Base-by-base conservation (phyloP, 1,140 invertebrate genomes). In the Drosophila ercepeae region DNA sequence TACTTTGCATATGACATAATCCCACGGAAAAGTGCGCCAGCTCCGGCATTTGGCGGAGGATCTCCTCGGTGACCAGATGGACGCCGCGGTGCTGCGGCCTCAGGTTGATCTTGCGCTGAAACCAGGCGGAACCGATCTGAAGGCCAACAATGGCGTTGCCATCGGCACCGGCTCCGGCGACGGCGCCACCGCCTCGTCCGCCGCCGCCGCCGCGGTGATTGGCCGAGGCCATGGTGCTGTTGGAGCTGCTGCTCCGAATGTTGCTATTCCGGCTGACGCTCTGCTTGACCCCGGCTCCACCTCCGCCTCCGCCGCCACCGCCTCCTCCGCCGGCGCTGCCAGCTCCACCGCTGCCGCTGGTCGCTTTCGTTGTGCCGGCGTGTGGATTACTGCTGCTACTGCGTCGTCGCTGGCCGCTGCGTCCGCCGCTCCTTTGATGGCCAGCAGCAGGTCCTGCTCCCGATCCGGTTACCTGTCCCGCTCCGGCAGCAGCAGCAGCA, bases 1-100 rank as follows among this genome's bases (percentile, higher is more conserved):
- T 93, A 98, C 97, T 98, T 94, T 98, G 97, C 92, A 98, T 95
- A 92, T 98, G 97, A 94, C 97, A 97, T 89, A 99, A 94, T 89
- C 97, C 97, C 90, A 98, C 96, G 42, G 96, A 95, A 92, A 98
- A 98, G 92, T 98, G 96, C 89, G 95, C 94, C 89, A 99, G 93
- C 92, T 99, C 97, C 19, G 97, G 97, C 92, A 98, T 95, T 93
- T 97, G 96, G 92, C 96, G 95, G 29, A 98, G 93, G 81, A 99
- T 97, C 94, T 98, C 97, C 92, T 98, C 97, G 51, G 97, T 98
- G 75, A 99, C 97, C 78, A 98, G 94, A 93, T 98, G 98, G 82
- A 98, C 97, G 79, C 97, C 97, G 92, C 97, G 94, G 92, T 97
- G 97, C 92, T 98, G 97, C 76, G 97, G 97, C 91, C 97, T 94